phyloP scores from a whole-genome alignment of 30 jellyfish, hydroid and myxozoan genomes.

The Cassiopea andromeda region DNA sequence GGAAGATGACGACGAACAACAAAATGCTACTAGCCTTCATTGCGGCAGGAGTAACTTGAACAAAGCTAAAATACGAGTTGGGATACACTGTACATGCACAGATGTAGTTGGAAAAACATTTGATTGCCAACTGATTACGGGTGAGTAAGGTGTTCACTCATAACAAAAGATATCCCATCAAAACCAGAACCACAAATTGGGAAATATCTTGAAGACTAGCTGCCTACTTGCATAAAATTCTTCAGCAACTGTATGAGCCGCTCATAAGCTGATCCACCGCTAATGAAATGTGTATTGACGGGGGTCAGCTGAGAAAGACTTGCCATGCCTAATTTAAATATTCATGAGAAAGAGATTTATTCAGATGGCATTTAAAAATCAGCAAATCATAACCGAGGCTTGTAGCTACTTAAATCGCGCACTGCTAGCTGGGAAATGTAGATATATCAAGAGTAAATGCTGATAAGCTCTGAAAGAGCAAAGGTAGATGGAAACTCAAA shows the following conservation, averaged over 20 bases:
- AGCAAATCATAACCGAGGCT: neutral
- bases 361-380: slow-evolving; percentile 4
- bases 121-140: neutral
- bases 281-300: slow-evolving; percentile 1
- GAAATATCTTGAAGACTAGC: neutral
- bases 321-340: neutral
- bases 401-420: slow-evolving; percentile 5
- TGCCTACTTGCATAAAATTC: neutral
- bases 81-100: neutral
- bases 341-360: neutral
- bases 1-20: neutral
- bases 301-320: slow-evolving; percentile 4
- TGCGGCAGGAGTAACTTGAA: neutral
- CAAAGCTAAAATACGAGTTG: neutral
- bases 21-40: neutral
- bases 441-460: neutral
- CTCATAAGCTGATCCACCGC: neutral
- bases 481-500: no score
- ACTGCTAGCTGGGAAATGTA: neutral
- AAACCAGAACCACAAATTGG: neutral
- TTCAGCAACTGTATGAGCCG: neutral
- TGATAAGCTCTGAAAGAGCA: neutral
- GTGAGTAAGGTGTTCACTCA: slow-evolving; percentile 1
- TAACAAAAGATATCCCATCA: neutral
- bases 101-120: slow-evolving; percentile 3